These are phyloP conservation scores for Sarcophaga rosellei DNA, from an alignment of 2,888 invertebrate genomes.

Conservation along the genomic window DNA sequence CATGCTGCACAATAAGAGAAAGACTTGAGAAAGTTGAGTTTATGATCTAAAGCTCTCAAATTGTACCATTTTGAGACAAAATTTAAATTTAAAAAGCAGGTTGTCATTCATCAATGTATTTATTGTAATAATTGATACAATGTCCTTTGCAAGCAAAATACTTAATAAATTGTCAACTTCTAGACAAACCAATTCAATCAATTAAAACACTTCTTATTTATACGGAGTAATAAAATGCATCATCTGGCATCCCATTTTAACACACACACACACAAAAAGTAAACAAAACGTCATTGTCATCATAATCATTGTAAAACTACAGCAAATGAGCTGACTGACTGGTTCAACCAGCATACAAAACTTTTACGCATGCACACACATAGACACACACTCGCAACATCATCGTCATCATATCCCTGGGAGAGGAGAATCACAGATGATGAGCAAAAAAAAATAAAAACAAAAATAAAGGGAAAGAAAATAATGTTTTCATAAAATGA, in stretches of 20 bases:
- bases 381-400: constrained; percentile 1
- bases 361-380: background rate
- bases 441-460: constrained; percentile 7
- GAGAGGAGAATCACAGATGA: constrained; percentile 28
- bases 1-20: too few species aligned
- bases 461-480: background rate
- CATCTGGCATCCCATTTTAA: constrained; percentile 14
- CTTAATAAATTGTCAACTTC: too few species aligned
- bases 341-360: constrained; percentile 25
- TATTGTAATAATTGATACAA: too few species aligned
- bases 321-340: constrained; percentile 44
- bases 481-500: constrained; percentile 57
- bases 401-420: constrained; percentile 33
- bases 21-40: too few species aligned
- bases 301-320: constrained; percentile 16
- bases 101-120: too few species aligned
- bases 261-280: constrained; percentile 56
- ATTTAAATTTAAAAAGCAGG: too few species aligned
- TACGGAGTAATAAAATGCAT: too few species aligned
- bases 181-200: too few species aligned
- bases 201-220: too few species aligned
- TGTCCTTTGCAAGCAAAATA: too few species aligned
- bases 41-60: too few species aligned
- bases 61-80: too few species aligned
- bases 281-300: constrained; percentile 52